Percentiles rank a stretch among this genome's conserved stretches.
These are phyloP conservation scores for Grallaria varia DNA, from an alignment of 2,113 vertebrate genomes.

Conservation along the genomic window DNA sequence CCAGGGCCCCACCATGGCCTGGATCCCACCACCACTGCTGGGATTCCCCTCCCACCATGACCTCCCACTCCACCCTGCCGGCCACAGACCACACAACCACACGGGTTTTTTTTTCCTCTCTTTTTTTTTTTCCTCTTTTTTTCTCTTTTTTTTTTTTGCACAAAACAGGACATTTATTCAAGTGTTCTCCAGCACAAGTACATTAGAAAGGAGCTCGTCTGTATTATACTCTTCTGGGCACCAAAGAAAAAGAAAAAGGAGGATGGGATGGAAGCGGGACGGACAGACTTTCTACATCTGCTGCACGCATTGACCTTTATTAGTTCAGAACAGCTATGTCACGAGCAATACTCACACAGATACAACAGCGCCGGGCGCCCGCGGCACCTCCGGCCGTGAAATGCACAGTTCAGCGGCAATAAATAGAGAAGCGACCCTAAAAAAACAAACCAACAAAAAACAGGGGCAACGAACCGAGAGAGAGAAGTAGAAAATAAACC, in stretches of 20 bases:
- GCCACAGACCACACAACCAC: background rate
- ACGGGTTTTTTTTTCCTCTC: background rate
- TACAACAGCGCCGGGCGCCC: constrained; percentile 76
- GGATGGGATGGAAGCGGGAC: constrained; percentile 83
- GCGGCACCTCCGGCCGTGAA: constrained; percentile 65
- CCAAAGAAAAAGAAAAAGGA: constrained; percentile 72
- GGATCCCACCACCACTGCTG: background rate
- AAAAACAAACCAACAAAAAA: constrained; percentile 58
- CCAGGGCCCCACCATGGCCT: background rate
- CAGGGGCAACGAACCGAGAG: constrained; percentile 22
- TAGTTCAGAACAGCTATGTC: constrained; percentile 90
- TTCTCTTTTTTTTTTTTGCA: constrained; percentile 77
- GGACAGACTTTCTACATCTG: constrained; percentile 92
- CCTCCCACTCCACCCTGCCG: no score
- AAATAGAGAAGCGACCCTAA: constrained; percentile 85
- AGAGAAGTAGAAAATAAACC: background rate
- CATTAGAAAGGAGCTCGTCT: constrained; percentile 92
- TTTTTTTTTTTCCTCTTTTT: background rate
- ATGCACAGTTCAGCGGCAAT: constrained; percentile 85
- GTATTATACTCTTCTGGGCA: constrained; percentile 84
- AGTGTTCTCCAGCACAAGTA: constrained; percentile 99
- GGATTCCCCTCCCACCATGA: no score
- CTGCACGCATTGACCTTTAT: constrained; percentile 90
- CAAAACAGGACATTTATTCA: constrained; percentile 99
- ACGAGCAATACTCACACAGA: constrained; percentile 88